Percentiles rank a stretch among this genome's conserved stretches.
Evolutionary conservation across 1,140 invertebrate genomes (phyloP).

Genomic region (Phthorimaea operculella): DNA sequence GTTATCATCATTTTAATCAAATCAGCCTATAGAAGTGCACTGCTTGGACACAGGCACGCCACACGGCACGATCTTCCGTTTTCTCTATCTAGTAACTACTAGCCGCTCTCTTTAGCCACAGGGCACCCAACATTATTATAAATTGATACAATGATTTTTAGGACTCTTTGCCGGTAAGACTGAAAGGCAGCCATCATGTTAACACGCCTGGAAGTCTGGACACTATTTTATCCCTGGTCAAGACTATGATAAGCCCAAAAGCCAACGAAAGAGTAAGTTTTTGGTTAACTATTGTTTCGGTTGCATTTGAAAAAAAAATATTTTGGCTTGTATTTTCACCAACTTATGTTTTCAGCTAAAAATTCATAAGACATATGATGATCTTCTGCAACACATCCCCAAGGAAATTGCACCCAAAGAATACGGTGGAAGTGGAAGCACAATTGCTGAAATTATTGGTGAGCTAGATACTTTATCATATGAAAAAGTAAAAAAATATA

Average conservation of each 20-base stretch:
- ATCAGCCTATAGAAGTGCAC: too few species aligned
- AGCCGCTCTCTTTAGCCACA: too few species aligned
- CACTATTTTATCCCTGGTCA: constrained; percentile 43
- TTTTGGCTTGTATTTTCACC: too few species aligned
- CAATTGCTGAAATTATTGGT: constrained; percentile 38
- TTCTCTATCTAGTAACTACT: too few species aligned
- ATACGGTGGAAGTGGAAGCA: constrained; percentile 43
- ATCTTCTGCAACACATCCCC: constrained; percentile 37
- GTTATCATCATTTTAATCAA: too few species aligned
- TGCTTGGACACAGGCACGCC: too few species aligned
- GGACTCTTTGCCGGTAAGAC: constrained; percentile 53
- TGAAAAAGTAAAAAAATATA: too few species aligned
- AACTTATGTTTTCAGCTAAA: constrained; percentile 31
- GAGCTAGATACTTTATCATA: too few species aligned
- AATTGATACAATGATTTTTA: constrained; percentile 21
- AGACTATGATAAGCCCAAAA: constrained; percentile 44
- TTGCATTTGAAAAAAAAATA: background rate
- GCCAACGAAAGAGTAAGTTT: constrained; percentile 44
- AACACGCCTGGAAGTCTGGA: constrained; percentile 53
- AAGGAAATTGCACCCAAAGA: constrained; percentile 46
- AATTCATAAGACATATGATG: constrained; percentile 43
- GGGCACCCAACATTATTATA: too few species aligned
- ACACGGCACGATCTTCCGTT: too few species aligned
- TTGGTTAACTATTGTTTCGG: background rate
- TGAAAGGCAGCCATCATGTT: constrained; percentile 58